Evolutionary conservation across 2,797 vertebrate genomes (phyloP).

Genomic region (Carapus acus): DNA sequence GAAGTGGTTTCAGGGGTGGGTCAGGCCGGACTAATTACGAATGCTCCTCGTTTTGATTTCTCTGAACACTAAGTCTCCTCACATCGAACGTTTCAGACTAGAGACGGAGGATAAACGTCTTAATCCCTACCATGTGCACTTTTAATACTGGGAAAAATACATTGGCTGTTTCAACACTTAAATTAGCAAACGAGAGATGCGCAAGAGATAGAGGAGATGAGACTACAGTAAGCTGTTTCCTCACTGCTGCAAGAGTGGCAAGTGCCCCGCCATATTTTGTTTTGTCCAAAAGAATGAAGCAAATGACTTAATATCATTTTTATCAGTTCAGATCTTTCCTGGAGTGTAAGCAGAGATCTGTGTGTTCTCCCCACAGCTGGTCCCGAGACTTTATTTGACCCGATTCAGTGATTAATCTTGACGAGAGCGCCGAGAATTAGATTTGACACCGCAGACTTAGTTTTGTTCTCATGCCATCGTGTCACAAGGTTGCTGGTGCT

Average conservation of each 20-base stretch:
- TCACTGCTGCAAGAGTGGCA: too few relatives aligned
- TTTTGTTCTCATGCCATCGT: neutral
- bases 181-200: constrained; percentile 46
- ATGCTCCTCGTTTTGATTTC: constrained; percentile 63
- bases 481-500: constrained; percentile 10
- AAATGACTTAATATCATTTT: too few relatives aligned
- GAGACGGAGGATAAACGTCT: constrained; percentile 56
- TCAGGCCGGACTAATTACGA: constrained; percentile 56
- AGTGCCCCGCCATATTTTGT: too few relatives aligned
- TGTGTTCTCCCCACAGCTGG: constrained; percentile 7
- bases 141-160: constrained; percentile 60
- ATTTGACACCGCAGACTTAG: constrained; percentile 15
- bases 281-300: too few relatives aligned
- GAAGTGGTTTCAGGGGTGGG: constrained; percentile 61
- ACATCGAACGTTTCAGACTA: constrained; percentile 42
- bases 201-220: constrained; percentile 24
- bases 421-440: constrained; percentile 17
- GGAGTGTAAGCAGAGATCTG: constrained; percentile 28
- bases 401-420: constrained; percentile 6
- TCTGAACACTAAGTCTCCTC: constrained; percentile 64
- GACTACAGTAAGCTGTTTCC: constrained; percentile 14
- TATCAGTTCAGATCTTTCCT: constrained; percentile 19
- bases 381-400: constrained; percentile 47
- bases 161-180: constrained; percentile 38
- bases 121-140: constrained; percentile 75